Evolutionary conservation across 2,888 invertebrate species (phyloP).

Genomic region (Sussaba pulchella): DNA sequence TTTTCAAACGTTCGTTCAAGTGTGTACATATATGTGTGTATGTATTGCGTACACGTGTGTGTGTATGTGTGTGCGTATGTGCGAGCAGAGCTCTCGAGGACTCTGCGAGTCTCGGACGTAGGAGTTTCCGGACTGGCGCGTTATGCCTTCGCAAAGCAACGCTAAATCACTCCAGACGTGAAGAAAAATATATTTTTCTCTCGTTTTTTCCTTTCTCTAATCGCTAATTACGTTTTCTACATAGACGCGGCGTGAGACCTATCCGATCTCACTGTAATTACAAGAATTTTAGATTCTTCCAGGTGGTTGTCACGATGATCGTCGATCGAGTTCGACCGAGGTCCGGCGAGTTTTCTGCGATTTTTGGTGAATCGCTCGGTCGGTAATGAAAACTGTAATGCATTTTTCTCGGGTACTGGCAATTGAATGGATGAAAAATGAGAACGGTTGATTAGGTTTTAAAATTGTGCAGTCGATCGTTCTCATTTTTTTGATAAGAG

Average conservation of each 20-base stretch:
- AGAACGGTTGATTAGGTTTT: too few relatives aligned
- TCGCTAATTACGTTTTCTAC: not conserved
- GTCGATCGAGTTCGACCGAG: too few relatives aligned
- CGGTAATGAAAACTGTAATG: too few relatives aligned
- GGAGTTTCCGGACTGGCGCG: conserved; percentile 53
- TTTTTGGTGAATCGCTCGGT: too few relatives aligned
- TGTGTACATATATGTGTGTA: not conserved
- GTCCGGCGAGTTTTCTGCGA: too few relatives aligned
- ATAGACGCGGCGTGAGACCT: not conserved
- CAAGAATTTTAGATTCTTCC: too few relatives aligned
- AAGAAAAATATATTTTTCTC: not conserved
- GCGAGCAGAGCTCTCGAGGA: not conserved
- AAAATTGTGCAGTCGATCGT: too few relatives aligned
- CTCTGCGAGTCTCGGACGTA: conserved; percentile 29
- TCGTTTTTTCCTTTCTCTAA: conserved; percentile 22
- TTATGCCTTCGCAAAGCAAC: conserved; percentile 24
- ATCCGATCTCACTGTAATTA: conserved; percentile 8
- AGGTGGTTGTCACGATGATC: too few relatives aligned
- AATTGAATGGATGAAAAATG: too few relatives aligned
- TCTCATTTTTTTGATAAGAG: too few relatives aligned
- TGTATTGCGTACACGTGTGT: not conserved
- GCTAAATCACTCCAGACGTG: conserved; percentile 40
- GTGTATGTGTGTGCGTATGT: not conserved
- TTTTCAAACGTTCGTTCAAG: too few relatives aligned
- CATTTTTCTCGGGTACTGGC: too few relatives aligned